These are phyloP conservation scores for Sphenopsis melanotis DNA, from an alignment of 2,797 vertebrate species.

Conservation along the genomic window DNA sequence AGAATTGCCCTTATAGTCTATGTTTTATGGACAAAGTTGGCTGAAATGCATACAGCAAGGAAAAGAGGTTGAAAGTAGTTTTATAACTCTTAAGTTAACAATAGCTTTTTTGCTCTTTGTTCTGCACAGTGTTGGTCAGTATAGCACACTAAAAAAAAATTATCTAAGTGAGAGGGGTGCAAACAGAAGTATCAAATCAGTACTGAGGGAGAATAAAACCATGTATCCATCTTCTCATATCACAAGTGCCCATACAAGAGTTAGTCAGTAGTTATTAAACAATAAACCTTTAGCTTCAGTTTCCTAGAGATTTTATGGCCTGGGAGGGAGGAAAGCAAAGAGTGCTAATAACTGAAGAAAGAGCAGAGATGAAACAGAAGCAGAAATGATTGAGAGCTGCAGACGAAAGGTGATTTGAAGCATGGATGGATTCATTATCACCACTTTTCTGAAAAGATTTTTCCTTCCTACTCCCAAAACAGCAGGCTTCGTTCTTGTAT, in stretches of 20 bases:
- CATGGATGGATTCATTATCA: not conserved
- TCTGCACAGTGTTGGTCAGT: not conserved
- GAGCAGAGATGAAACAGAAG: not conserved
- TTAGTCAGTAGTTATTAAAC: not conserved
- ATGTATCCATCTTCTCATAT: fast-evolving
- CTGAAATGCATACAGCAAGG: not conserved
- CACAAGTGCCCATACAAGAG: not conserved
- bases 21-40: not conserved
- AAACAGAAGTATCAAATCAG: not conserved
- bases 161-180: not conserved
- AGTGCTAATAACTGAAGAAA: not conserved
- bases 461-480: not conserved
- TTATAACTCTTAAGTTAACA: not conserved
- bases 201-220: not conserved
- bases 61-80: not conserved
- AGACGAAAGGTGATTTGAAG: not conserved
- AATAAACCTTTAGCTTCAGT: not conserved
- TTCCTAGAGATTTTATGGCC: not conserved
- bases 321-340: not conserved
- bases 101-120: not conserved
- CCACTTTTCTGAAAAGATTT: not conserved
- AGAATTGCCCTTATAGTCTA: not conserved
- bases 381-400: not conserved
- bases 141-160: not conserved
- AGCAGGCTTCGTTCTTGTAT: not conserved